A percentile compares a stretch with the other conserved stretches of the same genome.
phyloP scores from a whole-genome alignment of 2,888 invertebrate genomes.

The Hydroisotoma schaefferi region DNA sequence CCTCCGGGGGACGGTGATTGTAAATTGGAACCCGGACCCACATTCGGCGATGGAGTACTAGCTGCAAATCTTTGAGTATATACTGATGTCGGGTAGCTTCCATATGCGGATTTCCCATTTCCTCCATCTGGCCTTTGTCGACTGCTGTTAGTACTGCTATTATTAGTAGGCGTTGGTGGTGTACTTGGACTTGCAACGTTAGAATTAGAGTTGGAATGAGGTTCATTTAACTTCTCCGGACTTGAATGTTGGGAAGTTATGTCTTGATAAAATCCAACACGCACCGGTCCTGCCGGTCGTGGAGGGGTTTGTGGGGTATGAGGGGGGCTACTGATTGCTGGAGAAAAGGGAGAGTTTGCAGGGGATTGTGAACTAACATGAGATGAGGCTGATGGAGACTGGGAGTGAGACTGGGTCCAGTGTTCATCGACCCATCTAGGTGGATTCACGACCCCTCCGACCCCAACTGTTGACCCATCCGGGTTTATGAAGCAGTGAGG shows the following conservation, averaged over 20 bases:
- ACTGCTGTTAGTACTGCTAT: constrained; percentile 56
- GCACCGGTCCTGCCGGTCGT: constrained; percentile 71
- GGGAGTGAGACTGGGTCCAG: constrained; percentile 65
- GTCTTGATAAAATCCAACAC: constrained; percentile 86
- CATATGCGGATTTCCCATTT: constrained; percentile 12
- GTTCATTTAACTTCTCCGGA: constrained; percentile 48
- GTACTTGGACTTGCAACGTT: constrained; percentile 40
- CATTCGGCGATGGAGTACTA: constrained; percentile 37
- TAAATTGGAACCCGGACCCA: constrained; percentile 24
- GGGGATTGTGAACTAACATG: constrained; percentile 55
- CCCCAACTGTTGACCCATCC: constrained; percentile 26
- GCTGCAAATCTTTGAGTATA: constrained; percentile 39
- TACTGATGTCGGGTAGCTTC: constrained; percentile 21
- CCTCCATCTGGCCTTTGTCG: constrained; percentile 21
- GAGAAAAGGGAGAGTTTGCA: constrained; percentile 48
- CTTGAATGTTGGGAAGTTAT: constrained; percentile 54
- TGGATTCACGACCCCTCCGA: constrained; percentile 65
- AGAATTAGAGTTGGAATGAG: constrained; percentile 29
- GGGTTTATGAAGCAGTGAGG: constrained; percentile 62
- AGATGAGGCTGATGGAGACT: constrained; percentile 60
- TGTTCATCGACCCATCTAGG: constrained; percentile 62
- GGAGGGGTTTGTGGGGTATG: constrained; percentile 56
- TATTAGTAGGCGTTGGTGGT: constrained; percentile 38
- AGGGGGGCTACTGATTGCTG: constrained; percentile 56
- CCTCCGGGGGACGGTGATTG: constrained; percentile 29